Percentiles rank a stretch among this genome's conserved stretches.
These are phyloP conservation scores for Tetropium fuscum DNA, from an alignment of 2,888 invertebrate genomes.

Conservation along the genomic window DNA sequence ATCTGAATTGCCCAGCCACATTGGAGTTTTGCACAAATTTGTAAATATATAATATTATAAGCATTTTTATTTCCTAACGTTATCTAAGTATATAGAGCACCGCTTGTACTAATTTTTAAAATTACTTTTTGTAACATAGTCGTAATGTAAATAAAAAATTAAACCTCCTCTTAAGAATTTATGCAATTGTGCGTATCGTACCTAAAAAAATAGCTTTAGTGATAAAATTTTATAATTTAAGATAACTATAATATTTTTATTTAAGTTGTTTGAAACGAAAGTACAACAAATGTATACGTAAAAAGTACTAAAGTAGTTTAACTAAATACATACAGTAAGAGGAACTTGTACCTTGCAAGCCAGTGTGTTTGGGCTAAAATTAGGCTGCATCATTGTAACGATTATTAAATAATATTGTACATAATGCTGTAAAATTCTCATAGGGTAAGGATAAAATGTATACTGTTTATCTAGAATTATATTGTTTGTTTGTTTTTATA, in stretches of 20 bases:
- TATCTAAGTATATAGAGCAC: constrained; percentile 55
- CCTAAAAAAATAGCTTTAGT: constrained; percentile 57
- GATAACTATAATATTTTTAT: constrained; percentile 43
- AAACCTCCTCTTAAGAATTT: constrained; percentile 64
- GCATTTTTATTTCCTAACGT: constrained; percentile 26
- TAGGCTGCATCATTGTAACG: constrained; percentile 46
- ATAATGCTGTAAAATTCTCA: constrained; percentile 62
- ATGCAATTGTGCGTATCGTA: constrained; percentile 60
- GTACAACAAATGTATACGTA: constrained; percentile 51
- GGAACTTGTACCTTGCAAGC: constrained; percentile 64
- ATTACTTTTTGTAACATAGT: constrained; percentile 48
- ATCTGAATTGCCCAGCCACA: constrained; percentile 55
- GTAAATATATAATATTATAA: constrained; percentile 38
- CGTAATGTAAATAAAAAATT: constrained; percentile 51
- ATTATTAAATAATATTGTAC: constrained; percentile 36
- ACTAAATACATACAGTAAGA: constrained; percentile 35
- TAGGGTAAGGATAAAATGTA: constrained; percentile 66
- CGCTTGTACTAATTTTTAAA: constrained; percentile 59
- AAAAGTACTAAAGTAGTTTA: constrained; percentile 27
- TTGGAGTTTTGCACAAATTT: constrained; percentile 50
- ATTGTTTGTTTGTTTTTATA: constrained; percentile 61
- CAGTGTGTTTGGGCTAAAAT: constrained; percentile 62
- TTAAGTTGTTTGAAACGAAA: constrained; percentile 60
- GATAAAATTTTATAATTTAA: constrained; percentile 46
- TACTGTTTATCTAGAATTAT: constrained; percentile 63